A percentile compares a stretch with the other conserved stretches of the same genome.
phyloP scores from a whole-genome alignment of 2,888 invertebrate species.

The Pristionchus entomophagus region DNA sequence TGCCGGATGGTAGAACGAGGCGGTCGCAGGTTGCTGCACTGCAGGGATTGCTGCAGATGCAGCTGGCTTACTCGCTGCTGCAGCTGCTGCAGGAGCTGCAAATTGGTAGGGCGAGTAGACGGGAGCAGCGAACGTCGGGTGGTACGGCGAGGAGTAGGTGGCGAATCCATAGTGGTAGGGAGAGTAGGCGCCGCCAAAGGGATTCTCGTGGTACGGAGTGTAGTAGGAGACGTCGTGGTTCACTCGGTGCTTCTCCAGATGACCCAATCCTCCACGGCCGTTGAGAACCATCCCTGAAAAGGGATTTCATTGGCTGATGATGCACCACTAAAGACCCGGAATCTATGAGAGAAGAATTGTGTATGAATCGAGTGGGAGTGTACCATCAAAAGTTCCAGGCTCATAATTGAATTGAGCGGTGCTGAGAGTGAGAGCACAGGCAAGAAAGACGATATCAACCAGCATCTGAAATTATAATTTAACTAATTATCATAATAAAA shows the following conservation, averaged over 20 bases:
- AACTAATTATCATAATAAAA: no score
- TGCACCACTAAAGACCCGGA: no score
- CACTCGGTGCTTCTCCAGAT: neutral
- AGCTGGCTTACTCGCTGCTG: neutral
- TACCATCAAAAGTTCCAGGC: no score
- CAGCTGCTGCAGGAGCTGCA: neutral
- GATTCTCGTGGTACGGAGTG: neutral
- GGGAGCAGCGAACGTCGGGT: neutral
- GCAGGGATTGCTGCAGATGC: neutral
- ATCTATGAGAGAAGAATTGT: no score
- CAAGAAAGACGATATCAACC: no score
- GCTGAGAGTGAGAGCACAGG: no score
- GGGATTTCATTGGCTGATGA: no score
- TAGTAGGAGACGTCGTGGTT: constrained; percentile 5
- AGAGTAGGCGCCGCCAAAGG: neutral
- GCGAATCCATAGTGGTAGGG: constrained; percentile 22
- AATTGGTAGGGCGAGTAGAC: neutral
- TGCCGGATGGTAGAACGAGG: no score
- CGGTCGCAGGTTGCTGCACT: no score
- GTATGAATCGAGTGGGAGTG: no score
- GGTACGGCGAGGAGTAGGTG: neutral
- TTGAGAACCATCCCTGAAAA: neutral
- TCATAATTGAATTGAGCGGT: no score
- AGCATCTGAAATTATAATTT: no score
- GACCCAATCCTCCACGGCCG: neutral